These are phyloP conservation scores for Halocynthia aurantium DNA, from an alignment of 23 tunicate species.

Conservation along the genomic window DNA sequence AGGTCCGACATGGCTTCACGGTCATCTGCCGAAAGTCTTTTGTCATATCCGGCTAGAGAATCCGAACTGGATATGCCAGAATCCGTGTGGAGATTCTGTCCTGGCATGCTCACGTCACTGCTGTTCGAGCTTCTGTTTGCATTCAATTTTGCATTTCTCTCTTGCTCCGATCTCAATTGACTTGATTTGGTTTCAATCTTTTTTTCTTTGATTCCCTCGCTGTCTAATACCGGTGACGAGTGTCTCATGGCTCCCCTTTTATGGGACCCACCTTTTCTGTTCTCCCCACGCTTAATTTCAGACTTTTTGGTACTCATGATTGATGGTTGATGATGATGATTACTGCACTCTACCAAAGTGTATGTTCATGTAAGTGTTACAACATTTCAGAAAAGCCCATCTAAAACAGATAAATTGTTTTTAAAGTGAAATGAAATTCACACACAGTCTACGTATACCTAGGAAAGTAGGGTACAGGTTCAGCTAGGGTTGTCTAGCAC, in stretches of 20 bases:
- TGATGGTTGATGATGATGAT: too few species aligned
- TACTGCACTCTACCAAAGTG: too few species aligned
- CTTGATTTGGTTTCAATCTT: too few species aligned
- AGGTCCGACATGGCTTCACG: constrained; percentile 19
- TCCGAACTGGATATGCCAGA: constrained; percentile 29
- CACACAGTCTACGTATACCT: too few species aligned
- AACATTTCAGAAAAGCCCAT: too few species aligned
- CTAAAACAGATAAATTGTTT: too few species aligned
- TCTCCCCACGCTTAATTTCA: neutral
- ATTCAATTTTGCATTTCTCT: too few species aligned
- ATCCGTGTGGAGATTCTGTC: constrained; percentile 24
- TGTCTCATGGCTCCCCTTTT: constrained; percentile 11
- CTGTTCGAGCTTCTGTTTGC: constrained; percentile 21
- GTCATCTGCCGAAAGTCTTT: constrained; percentile 9
- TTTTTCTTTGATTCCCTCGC: neutral
- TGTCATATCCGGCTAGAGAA: constrained; percentile 18
- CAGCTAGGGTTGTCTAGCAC: too few species aligned
- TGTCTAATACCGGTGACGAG: constrained; percentile 15
- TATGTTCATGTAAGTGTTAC: too few species aligned
- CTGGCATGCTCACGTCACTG: constrained; percentile 20
- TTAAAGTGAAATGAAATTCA: too few species aligned
- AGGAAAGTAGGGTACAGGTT: too few species aligned
- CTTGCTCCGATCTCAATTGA: too few species aligned
- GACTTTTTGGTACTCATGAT: neutral
- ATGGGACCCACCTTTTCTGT: constrained; percentile 6